A percentile compares a stretch with the other conserved stretches of the same genome.
These are phyloP conservation scores for Caenorhabditis japonica DNA, from an alignment of 2,888 invertebrate species.

Conservation along the genomic window DNA sequence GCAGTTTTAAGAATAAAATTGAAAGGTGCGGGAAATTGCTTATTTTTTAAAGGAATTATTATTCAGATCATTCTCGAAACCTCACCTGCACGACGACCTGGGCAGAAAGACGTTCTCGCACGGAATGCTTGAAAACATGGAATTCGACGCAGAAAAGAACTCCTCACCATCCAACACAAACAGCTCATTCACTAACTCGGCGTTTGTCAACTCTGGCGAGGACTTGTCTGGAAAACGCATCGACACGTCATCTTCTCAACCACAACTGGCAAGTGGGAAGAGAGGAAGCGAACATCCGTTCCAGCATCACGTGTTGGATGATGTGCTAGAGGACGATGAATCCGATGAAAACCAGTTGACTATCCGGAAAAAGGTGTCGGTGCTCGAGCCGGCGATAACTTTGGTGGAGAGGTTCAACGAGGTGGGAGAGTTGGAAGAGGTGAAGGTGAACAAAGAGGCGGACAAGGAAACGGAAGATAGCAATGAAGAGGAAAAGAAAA, in stretches of 20 bases:
- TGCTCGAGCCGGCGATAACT: conserved; percentile 51
- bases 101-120: conserved; percentile 62
- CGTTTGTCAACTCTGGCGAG: conserved; percentile 49
- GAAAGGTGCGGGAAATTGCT: conserved; percentile 41
- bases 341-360: conserved; percentile 48
- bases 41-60: neutral
- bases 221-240: conserved; percentile 24
- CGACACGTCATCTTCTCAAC: conserved; percentile 37
- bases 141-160: conserved; percentile 20
- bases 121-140: conserved; percentile 60
- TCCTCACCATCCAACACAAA: conserved; percentile 20
- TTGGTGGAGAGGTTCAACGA: conserved; percentile 43
- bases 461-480: conserved; percentile 4
- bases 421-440: conserved; percentile 9
- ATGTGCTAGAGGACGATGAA: conserved; percentile 62
- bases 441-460: conserved; percentile 5
- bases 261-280: conserved; percentile 22
- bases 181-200: conserved; percentile 58
- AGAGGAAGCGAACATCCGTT: conserved; percentile 52
- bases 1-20: conserved; percentile 61
- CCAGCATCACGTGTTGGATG: conserved; percentile 61
- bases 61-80: conserved; percentile 60
- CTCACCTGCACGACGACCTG: conserved; percentile 49
- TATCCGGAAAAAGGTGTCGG: conserved; percentile 37
- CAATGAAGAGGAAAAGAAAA: neutral